Evolutionary conservation across 2,888 invertebrate genomes (phyloP).

Genomic region (Xestia xanthographa): DNA sequence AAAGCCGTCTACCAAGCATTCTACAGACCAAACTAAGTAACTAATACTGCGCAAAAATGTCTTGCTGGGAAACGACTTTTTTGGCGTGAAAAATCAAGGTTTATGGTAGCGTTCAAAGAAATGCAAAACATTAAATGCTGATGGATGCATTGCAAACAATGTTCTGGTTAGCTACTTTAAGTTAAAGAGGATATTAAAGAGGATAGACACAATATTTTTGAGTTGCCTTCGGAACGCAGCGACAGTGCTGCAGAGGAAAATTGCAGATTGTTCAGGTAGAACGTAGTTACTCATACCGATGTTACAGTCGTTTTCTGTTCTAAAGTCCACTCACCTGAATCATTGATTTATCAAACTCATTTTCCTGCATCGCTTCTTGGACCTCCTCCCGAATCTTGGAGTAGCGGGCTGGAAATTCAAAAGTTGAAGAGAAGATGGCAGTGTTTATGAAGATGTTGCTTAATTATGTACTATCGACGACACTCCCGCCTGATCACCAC

Average conservation of each 20-base stretch:
- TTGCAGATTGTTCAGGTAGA: too few relatives aligned
- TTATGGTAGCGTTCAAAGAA: background rate
- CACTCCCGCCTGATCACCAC: too few relatives aligned
- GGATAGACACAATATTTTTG: background rate
- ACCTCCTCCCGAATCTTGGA: slow-evolving; percentile 59
- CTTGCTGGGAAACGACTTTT: background rate
- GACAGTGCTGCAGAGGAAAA: background rate
- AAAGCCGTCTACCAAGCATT: background rate
- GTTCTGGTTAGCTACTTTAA: too few relatives aligned
- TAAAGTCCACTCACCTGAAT: slow-evolving; percentile 10
- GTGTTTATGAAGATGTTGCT: background rate
- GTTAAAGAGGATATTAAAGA: background rate
- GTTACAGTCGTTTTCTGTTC: background rate
- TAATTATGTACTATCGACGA: too few relatives aligned
- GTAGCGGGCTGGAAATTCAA: slow-evolving; percentile 56
- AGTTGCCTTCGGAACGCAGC: background rate
- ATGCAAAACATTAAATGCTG: background rate
- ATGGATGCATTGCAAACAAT: too few relatives aligned
- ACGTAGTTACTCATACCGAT: background rate
- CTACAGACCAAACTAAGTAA: background rate
- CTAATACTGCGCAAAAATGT: background rate
- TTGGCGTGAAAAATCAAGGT: background rate
- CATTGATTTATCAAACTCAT: slow-evolving; percentile 66
- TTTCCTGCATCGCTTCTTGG: slow-evolving; percentile 60
- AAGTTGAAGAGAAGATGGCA: background rate